These are phyloP conservation scores for Ochropacha duplaris DNA, from an alignment of 2,888 invertebrate species.

Conservation along the genomic window DNA sequence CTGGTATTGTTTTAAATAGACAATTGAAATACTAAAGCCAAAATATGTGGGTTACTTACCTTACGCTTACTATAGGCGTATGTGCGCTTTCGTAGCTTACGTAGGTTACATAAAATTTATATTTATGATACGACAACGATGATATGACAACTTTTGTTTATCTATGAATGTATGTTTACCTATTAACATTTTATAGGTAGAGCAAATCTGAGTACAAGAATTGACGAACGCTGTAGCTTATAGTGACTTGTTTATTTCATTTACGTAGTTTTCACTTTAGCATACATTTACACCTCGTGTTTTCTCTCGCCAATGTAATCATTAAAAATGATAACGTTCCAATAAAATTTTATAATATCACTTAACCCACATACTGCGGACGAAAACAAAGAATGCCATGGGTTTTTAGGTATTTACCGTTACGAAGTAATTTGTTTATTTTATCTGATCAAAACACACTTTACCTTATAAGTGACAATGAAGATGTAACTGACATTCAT, in stretches of 20 bases:
- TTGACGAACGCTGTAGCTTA: too few species aligned
- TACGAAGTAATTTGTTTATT: slow-evolving; percentile 41
- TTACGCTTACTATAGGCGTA: neutral
- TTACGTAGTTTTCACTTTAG: neutral
- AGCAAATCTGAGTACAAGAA: too few species aligned
- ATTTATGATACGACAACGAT: too few species aligned
- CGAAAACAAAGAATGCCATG: slow-evolving; percentile 7
- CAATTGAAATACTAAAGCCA: slow-evolving; percentile 30
- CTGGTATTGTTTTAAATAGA: slow-evolving; percentile 45
- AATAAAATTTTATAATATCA: slow-evolving; percentile 47
- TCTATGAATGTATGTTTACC: too few species aligned
- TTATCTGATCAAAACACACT: slow-evolving; percentile 25
- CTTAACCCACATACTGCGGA: slow-evolving; percentile 39
- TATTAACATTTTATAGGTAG: too few species aligned
- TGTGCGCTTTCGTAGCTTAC: too few species aligned
- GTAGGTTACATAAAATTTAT: too few species aligned
- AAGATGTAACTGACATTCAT: slow-evolving; percentile 25
- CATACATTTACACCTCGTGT: too few species aligned
- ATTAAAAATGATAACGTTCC: slow-evolving; percentile 35
- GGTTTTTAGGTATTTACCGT: slow-evolving; percentile 24
- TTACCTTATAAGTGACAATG: slow-evolving; percentile 36
- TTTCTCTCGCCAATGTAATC: slow-evolving; percentile 10
- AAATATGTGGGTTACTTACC: neutral
- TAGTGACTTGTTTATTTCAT: too few species aligned
- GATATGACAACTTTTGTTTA: too few species aligned